These are phyloP conservation scores for Heliconius ethilla DNA, from an alignment of 2,888 invertebrate genomes.

Conservation along the genomic window DNA sequence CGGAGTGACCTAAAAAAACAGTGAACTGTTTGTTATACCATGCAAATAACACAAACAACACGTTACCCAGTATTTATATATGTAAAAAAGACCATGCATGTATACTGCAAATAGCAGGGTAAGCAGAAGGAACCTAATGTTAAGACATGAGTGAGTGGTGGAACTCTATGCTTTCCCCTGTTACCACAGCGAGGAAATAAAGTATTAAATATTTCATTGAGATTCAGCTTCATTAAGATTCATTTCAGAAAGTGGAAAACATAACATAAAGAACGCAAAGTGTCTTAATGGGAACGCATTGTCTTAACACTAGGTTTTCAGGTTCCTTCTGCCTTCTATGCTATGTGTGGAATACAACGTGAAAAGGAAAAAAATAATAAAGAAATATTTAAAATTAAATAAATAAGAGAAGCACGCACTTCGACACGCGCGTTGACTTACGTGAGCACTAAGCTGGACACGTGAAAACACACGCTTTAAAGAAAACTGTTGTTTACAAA, in stretches of 20 bases:
- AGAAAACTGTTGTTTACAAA: neutral
- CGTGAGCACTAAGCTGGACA: conserved; percentile 8
- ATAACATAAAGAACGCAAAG: no score
- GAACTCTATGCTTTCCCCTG: no score
- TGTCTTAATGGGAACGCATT: neutral
- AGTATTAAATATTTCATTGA: no score
- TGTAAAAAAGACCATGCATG: no score
- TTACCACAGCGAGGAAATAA: neutral
- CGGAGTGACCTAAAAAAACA: neutral
- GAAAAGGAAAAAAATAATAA: neutral
- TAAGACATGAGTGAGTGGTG: no score
- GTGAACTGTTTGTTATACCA: neutral
- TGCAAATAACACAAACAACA: no score
- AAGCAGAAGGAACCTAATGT: no score
- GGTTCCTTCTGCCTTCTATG: neutral
- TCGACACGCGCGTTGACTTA: neutral
- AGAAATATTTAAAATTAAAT: neutral
- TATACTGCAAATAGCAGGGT: no score
- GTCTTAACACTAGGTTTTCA: neutral
- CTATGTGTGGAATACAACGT: neutral
- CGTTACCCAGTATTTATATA: no score
- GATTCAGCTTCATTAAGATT: no score
- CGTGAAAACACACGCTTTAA: conserved; percentile 14
- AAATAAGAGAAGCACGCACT: conserved; percentile 3
- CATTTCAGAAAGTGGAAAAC: no score